A percentile compares a stretch with the other conserved stretches of the same genome.
Evolutionary conservation across 2,113 vertebrate genomes (phyloP).

Genomic region (Eidolon helvum): DNA sequence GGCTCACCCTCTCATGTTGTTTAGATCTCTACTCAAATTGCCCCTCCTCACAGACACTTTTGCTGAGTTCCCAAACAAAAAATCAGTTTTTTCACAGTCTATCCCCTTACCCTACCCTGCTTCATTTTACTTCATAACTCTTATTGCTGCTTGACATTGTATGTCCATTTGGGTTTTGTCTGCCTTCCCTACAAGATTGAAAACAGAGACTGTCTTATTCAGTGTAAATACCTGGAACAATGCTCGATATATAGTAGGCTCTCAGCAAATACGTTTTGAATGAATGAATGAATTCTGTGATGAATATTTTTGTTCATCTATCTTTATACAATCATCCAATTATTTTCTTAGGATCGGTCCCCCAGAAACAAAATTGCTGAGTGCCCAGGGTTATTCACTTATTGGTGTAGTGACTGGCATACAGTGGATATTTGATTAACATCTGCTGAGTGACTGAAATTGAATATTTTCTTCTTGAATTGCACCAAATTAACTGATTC

Average conservation of each 20-base stretch:
- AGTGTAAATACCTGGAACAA: background rate
- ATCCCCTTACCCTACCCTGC: background rate
- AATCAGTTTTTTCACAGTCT: background rate
- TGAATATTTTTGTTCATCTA: background rate
- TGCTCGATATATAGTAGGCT: background rate
- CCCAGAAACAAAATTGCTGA: conserved; percentile 8
- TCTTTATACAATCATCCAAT: background rate
- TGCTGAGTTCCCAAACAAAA: background rate
- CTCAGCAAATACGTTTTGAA: background rate
- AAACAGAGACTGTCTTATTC: background rate
- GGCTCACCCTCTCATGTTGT: background rate
- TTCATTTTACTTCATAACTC: background rate
- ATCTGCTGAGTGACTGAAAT: conserved; percentile 15
- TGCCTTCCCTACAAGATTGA: background rate
- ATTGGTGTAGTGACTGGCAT: background rate
- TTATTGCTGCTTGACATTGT: background rate
- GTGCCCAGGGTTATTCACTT: background rate
- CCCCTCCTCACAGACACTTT: background rate
- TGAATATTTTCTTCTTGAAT: conserved; percentile 40
- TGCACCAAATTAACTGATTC: conserved; percentile 29
- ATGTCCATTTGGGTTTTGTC: background rate
- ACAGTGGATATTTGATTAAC: background rate
- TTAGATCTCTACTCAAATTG: background rate
- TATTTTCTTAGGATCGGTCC: conserved; percentile 32
- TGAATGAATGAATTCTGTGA: background rate